Percentiles rank a stretch among this genome's conserved stretches.
Evolutionary conservation across 1,140 invertebrate genomes (phyloP).

Genomic region (Trialeurodes vaporariorum): DNA sequence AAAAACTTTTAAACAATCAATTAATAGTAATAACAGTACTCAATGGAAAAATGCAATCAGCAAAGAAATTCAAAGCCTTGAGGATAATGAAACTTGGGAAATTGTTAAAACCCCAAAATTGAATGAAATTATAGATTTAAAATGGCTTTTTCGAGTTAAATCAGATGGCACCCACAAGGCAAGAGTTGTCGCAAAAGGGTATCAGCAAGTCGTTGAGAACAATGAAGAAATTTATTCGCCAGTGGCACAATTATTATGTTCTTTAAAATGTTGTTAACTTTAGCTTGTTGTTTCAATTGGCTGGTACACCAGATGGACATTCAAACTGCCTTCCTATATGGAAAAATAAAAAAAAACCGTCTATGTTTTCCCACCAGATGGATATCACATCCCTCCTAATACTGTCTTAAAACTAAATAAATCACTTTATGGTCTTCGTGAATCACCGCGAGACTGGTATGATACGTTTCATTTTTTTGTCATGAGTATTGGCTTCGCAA

Average conservation of each 20-base stretch:
- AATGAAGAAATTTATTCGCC: constrained; percentile 10
- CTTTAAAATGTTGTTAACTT: constrained; percentile 7
- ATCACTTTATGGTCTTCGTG: constrained; percentile 5
- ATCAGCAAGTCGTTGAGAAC: constrained; percentile 1
- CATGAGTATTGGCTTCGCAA: not conserved
- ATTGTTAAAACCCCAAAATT: not conserved
- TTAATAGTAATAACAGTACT: too few relatives aligned
- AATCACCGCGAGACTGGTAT: constrained; percentile 4
- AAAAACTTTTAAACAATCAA: too few relatives aligned
- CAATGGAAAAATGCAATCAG: constrained; percentile 22
- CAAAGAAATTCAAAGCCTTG: constrained; percentile 8
- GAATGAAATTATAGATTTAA: constrained; percentile 5
- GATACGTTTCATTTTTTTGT: not conserved
- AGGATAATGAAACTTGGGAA: constrained; percentile 14
- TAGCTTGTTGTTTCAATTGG: not conserved
- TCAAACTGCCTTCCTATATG: constrained; percentile 4
- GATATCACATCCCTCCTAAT: not conserved
- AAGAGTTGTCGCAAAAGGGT: constrained; percentile 9
- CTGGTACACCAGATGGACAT: constrained; percentile 6
- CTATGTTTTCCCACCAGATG: constrained; percentile 1
- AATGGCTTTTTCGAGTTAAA: constrained; percentile 8
- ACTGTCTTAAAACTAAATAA: constrained; percentile 9
- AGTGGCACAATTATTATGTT: not conserved
- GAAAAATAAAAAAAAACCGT: not conserved
- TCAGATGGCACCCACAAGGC: constrained; percentile 1